Conservation (phyloP, 2,888 invertebrate genomes). For the Drosophila kanekoi region DNA sequence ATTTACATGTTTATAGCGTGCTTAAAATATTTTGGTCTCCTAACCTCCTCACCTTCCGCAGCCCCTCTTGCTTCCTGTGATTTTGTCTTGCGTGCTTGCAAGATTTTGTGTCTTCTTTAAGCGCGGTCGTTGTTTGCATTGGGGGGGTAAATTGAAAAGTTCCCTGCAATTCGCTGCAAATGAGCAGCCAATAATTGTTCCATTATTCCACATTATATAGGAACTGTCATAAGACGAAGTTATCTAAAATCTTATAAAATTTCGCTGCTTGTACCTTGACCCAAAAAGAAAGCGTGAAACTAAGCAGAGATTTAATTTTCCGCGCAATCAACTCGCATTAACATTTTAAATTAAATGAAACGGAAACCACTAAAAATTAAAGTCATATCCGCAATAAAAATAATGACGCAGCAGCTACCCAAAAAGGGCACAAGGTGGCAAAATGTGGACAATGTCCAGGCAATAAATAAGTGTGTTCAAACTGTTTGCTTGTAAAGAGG, state of each 20-base stretch:
- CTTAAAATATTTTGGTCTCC: constrained; percentile 71
- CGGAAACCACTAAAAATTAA: constrained; percentile 63
- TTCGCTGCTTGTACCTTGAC: constrained; percentile 28
- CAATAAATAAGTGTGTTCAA: constrained; percentile 8
- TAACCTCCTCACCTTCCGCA: background rate
- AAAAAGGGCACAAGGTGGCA: background rate
- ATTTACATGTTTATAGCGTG: constrained; percentile 83
- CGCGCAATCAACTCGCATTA: constrained; percentile 69
- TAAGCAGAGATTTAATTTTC: constrained; percentile 61
- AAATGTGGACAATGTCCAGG: constrained; percentile 23
- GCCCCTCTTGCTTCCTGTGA: constrained; percentile 41
- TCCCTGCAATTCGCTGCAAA: constrained; percentile 60
- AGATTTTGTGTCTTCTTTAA: constrained; percentile 75
- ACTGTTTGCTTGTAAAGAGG: background rate
- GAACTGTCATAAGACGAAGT: constrained; percentile 60
- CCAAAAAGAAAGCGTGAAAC: constrained; percentile 20
- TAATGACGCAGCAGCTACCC: constrained; percentile 45
- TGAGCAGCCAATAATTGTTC: constrained; percentile 68
- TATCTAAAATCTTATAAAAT: constrained; percentile 52
- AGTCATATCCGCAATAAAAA: constrained; percentile 65
- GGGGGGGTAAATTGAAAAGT: constrained; percentile 66
- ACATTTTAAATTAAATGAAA: constrained; percentile 61
- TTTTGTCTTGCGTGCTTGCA: constrained; percentile 41
- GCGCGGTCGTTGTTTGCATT: constrained; percentile 57
- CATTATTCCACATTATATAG: constrained; percentile 61